phyloP scores from a whole-genome alignment of 2,113 vertebrate genomes.

The Callithrix jacchus region DNA sequence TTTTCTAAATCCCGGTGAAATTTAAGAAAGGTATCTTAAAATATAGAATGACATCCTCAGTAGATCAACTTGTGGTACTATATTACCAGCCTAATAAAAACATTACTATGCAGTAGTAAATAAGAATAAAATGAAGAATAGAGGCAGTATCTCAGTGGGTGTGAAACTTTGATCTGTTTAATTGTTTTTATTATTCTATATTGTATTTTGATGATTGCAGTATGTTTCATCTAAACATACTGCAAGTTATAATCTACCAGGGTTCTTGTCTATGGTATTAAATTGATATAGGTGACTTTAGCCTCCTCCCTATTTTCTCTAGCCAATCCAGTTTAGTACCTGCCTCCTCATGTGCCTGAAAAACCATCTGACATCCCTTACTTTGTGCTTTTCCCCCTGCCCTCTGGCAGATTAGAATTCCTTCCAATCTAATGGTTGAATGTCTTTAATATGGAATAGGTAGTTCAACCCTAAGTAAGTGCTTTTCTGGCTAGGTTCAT shows the following conservation, averaged over 20 bases:
- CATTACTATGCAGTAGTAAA: not conserved
- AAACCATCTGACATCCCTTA: not conserved
- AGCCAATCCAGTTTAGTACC: not conserved
- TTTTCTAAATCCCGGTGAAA: slow-evolving; percentile 44
- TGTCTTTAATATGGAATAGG: not conserved
- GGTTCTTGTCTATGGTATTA: not conserved
- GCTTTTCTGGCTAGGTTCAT: not conserved
- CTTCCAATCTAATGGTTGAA: not conserved
- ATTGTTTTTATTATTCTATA: not conserved
- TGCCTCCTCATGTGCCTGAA: not conserved
- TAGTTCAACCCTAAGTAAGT: not conserved
- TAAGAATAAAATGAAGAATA: slow-evolving; percentile 29
- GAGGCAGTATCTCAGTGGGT: not conserved
- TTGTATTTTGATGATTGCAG: not conserved
- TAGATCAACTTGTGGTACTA: not conserved
- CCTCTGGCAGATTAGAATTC: not conserved
- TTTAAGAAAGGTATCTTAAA: slow-evolving; percentile 22
- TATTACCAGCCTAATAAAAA: not conserved
- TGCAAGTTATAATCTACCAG: not conserved
- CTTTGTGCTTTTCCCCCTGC: not conserved
- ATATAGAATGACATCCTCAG: not conserved
- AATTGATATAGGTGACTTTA: not conserved
- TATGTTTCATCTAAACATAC: not conserved
- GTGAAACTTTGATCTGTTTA: slow-evolving; percentile 8
- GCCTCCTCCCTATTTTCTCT: not conserved